Conservation (phyloP, 2,888 invertebrate genomes). For the Chouioia cunea region DNA sequence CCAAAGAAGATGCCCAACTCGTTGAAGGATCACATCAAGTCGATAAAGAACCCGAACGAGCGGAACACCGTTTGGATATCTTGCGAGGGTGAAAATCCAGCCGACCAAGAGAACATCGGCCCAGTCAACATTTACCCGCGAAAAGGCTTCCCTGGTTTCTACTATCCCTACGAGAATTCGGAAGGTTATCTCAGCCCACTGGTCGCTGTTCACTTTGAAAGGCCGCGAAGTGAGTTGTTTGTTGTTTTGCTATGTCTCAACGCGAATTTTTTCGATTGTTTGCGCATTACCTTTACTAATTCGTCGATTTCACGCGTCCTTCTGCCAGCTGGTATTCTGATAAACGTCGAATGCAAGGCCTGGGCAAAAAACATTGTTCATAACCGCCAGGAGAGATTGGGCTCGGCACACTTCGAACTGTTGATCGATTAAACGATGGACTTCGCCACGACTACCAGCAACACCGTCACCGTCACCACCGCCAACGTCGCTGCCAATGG, state of each 20-base stretch:
- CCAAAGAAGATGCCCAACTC: conserved; percentile 82
- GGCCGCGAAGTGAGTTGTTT: conserved; percentile 82
- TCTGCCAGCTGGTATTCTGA: conserved; percentile 73
- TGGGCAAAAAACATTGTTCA: conserved; percentile 79
- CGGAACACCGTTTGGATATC: conserved; percentile 89
- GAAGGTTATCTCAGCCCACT: conserved; percentile 91
- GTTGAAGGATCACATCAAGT: conserved; percentile 78
- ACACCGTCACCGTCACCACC: no score
- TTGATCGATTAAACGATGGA: conserved; percentile 70
- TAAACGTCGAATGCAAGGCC: conserved; percentile 80
- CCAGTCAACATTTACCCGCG: conserved; percentile 84
- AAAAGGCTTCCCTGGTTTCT: conserved; percentile 89
- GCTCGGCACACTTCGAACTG: conserved; percentile 81
- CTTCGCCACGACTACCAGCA: no score
- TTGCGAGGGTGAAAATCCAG: conserved; percentile 94
- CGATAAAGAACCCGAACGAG: conserved; percentile 68
- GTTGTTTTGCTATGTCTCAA: no score
- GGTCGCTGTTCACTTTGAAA: conserved; percentile 86
- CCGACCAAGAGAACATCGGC: conserved; percentile 92
- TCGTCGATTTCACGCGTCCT: conserved; percentile 13
- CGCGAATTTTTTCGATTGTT: no score
- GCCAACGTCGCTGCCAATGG: no score
- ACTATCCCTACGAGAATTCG: conserved; percentile 89
- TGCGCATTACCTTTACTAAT: background rate
- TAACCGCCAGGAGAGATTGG: conserved; percentile 77